Evolutionary conservation across 2,888 invertebrate species (phyloP), one percentile per base, ranked within the genome.

Genomic region (Diarsia mendica): DNA sequence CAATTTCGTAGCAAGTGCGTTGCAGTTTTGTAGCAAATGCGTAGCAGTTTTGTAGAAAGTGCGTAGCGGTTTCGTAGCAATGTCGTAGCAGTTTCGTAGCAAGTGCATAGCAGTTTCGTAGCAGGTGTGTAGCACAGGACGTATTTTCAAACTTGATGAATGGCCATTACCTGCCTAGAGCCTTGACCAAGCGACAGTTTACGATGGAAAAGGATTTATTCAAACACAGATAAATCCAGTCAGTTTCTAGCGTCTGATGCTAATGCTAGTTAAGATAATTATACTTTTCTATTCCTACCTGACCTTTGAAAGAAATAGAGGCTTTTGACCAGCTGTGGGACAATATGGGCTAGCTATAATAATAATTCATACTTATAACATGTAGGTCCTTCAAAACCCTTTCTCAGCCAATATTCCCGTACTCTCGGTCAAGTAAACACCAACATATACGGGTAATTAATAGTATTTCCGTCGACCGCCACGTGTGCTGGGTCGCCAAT

Each of bases 401-500:
- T 67, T 76, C 6, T 23, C n/a, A 23, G 9, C 8, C 11, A 6
- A 55, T 6, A 53, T 48, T 23, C 76, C 69, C 80, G 77, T 82
- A 80, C 81, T 80, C 65, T 87, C 78, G 85, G 83, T 80, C 85
- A 89, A 89, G 87, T 88, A 90, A 90, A 90, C 86, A 70, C 79
- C 76, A 76, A 85, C 79, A 63, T 76, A 89, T 86, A 85, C 81
- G 80, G 81, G 90, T 91, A 93, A 94, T 94, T 94, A 94, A 94
- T 94, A 90, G 91, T 91, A 88, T 91, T 90, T 87, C 91, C 81
- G 78, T 86, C 83, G 80, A 53, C 76, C 76, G 80, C 89, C 92
- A 91, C 92, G 92, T 92, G 92, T 89, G 89, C 79, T 66, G 90
- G 90, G 91, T 92, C 92, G 83, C 92, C 94, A 93, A 92, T 93